Evolutionary conservation across 1,140 invertebrate species (phyloP), one percentile per base, ranked within the genome.

Genomic region (Lasioglossum albipes): DNA sequence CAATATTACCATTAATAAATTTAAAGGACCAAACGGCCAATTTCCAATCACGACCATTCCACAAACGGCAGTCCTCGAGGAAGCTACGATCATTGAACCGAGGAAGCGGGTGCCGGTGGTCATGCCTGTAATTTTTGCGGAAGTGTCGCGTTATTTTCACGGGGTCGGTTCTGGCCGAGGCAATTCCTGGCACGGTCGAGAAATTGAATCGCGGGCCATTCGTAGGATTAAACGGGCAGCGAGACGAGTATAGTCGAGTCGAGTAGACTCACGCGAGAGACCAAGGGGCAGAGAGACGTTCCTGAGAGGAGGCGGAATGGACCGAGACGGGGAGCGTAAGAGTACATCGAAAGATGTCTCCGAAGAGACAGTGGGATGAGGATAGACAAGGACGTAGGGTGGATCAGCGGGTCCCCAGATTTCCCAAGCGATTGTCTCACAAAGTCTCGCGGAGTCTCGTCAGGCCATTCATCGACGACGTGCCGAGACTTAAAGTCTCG

Each of bases 391-490:
- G 68, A 78, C 65, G 86, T 64, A 65, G 84, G 69, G 83, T 81
- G 65, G 83, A 83, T 87, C 80, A 92, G 83, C 88, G 86, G 85
- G 87, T 87, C 84, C 87, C 88, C 89, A 92, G 91, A 93, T 93
- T 93, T 93, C 92, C 91, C 91, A 88, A 92, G 92, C 90, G 92
- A 92, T 93, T 93, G 92, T 93, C 91, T 93, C 90, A 89, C 89
- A 89, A 88, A 90, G 90, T 89, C 91, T 90, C 89, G 84, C 86
- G 85, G 88, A 91, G 91, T 90, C 90, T 91, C 91, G 92, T 93
- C 92, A 91, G 91, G 90, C 91, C 91, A 92, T 93, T 93, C 92
- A 93, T 93, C 90, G 92, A 80, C 90, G 91, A 93, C 92, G 92
- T 93, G 92, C 90, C 90, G 88, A 89, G 92, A 93, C 91, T 93